Evolutionary conservation across 2,888 invertebrate species (phyloP), one percentile per base, ranked within the genome.

Genomic region (Schrankia costaestrigalis): DNA sequence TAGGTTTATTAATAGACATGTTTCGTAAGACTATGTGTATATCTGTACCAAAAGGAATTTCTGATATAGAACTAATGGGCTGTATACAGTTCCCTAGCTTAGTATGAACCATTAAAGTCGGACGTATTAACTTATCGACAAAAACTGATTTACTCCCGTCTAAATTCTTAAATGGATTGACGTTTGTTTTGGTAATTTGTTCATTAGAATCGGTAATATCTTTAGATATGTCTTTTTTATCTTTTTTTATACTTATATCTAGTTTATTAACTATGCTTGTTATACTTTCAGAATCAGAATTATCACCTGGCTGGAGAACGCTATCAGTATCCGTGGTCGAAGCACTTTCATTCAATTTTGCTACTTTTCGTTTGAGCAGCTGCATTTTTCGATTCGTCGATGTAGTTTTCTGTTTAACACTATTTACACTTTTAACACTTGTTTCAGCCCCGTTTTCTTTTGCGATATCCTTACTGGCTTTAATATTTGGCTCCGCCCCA

Each of bases 51-150:
- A 89, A 88, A 9, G 69, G 58, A 1, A 82, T 46, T 25, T 86
- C 78, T 11, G 72, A 60, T 17, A 86, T 38, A 9, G 61, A 64
- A 9, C 53, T 64, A 11, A 57, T 46, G 0, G 86, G 80, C 25
- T 71, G 59, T 10, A 85, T 71, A 5, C 70, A 56, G 25, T 69
- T 71, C 33, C 75, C 57, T 29, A 69, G 71, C 49, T 82, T 87
- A 1, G 78, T 69, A 52, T 89, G 88, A 0, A 87, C 82, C 74
- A 88, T 74, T 8, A 89, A 36, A 2, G 81, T 61, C 0, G 87
- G 84, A 7, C 63, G 69, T 0, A 82, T 63, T 4, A 87, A 45
- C 44, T 82, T 83, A 12, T 86, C 84, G n/a, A 85, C 78, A 38
- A 87, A 86, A 4, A 75, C 70, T 1, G 85, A 84, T 22, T 76